Evolutionary conservation across 1,140 invertebrate genomes (phyloP), one percentile per base, ranked within the genome.

Genomic region (Anoplophora glabripennis): DNA sequence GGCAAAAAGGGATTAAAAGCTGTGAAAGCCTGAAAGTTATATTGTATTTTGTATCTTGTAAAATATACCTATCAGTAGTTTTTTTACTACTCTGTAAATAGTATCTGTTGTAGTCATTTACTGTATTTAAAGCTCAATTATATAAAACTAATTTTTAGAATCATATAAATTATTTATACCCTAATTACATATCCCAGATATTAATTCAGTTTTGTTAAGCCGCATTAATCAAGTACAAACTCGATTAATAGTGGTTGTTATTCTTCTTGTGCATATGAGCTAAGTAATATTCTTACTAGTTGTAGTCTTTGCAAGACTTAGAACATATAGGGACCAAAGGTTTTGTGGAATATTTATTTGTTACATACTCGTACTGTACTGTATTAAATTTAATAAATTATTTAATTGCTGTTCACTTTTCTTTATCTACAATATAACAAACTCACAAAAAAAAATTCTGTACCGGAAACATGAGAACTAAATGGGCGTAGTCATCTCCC

Each of bases 1-100:
- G 84, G 84, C 9, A 78, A 78, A 42, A 77, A 78, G 46, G 79
- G 78, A 21, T 72, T 88, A 18, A 80, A 77, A 63, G 79, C 79
- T 69, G 80, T 83, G 65, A 79, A 71, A 66, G 63, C 53, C 15
- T 72, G 59, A 65, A 41, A 15, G 11, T 12, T 41, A 41, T 10
- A 5, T 12, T 41, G n/a, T 41, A 41, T 41, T 41, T 41, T 3
- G n/a, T 41, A 41, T 41, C 11, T 41, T 3, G n/a, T 41, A 41
- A 12, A 41, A 12, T 41, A 15, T 41, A 41, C 11, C 5, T 41
- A n/a, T 41, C n/a, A 3, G 3, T 41, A 41, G n/a, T 41, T 41
- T 41, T 10, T 3, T 41, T 41, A 40, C 37, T 40, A 41, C 15
- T 46, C 15, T 46, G n/a, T 46, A 18, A 46, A 14, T 12, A 46